Conservation (phyloP, 2,888 invertebrate genomes). For the Drosophila merina region DNA sequence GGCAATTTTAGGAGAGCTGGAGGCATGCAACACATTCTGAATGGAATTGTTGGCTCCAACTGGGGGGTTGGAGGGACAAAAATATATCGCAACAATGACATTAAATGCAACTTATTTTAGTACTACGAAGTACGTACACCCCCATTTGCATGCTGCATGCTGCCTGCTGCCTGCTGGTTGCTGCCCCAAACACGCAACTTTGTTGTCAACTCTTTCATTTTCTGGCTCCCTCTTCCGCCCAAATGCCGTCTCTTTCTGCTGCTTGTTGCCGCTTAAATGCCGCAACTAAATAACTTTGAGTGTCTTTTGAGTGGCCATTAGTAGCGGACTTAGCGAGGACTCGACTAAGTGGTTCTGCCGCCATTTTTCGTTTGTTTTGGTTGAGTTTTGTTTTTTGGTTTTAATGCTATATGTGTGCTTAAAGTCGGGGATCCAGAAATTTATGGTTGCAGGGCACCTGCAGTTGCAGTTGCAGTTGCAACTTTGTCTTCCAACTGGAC, state of each 20-base stretch:
- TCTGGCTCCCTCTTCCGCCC: not conserved
- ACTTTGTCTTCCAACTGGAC: not conserved
- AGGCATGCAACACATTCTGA: conserved; percentile 2
- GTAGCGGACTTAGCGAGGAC: conserved; percentile 60
- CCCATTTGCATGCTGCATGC: conserved; percentile 73
- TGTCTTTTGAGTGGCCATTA: conserved; percentile 78
- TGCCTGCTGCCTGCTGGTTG: conserved; percentile 36
- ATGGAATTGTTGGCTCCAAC: conserved; percentile 16
- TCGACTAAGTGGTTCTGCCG: conserved; percentile 57
- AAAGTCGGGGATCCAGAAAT: not conserved
- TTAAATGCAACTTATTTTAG: conserved; percentile 77
- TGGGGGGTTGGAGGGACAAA: conserved; percentile 45
- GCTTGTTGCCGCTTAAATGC: conserved; percentile 63
- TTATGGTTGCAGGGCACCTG: not conserved
- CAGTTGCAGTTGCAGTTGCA: not conserved
- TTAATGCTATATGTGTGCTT: conserved; percentile 14
- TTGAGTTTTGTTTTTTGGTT: conserved; percentile 22
- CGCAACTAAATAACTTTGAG: conserved; percentile 78
- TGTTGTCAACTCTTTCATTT: conserved; percentile 39
- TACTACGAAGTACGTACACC: conserved; percentile 14
- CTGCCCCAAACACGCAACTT: conserved; percentile 49
- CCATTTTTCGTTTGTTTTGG: conserved; percentile 42
- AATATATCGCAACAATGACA: conserved; percentile 78
- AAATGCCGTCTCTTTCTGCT: not conserved
- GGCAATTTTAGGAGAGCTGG: conserved; percentile 40